Evolutionary conservation across 2,888 invertebrate species (phyloP), one percentile per base, ranked within the genome.

Genomic region (Encarsia formosa): DNA sequence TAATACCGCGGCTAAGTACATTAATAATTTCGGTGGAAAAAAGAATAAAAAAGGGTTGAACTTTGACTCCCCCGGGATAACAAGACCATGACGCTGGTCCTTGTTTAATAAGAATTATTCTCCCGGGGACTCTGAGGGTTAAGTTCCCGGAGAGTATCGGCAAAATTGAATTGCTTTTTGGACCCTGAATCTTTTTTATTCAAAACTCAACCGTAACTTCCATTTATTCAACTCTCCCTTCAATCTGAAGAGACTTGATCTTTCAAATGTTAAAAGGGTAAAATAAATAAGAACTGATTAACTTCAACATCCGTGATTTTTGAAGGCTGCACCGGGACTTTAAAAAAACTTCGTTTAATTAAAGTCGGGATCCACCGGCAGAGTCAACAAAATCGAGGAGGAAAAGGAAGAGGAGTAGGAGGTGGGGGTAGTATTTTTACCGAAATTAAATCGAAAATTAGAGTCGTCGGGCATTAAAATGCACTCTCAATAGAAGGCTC

Each of bases 361-460:
- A n/a, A n/a, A n/a, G n/a, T n/a, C n/a, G n/a, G n/a, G n/a, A n/a
- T n/a, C 24, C 35, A 29, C 44, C 8, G 23, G 13, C 52, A 46
- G 46, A 50, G 52, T 54, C 49, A 39, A 52, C 23, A 24, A 23
- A 3, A 31, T 26, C 31, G 49, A 32, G 47, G 31, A 32, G 56
- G 49, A 49, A 42, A 52, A 43, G 51, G 61, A 60, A 51, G 61
- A 59, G 64, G 64, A 1, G 26, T 6, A 8, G 26, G 26, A 8
- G n/a, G n/a, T n/a, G n/a, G n/a, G n/a, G n/a, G n/a, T 11, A 69
- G 68, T 63, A 70, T 70, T 70, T 70, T 69, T 70, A 70, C 68
- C 67, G 70, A 70, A 71, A 70, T 71, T 70, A 70, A 70, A 71
- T 70, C 70, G 70, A 70, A 70, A 71, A 71, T 71, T 70, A 71